Evolutionary conservation across 2,797 vertebrate genomes (phyloP), one percentile per base, ranked within the genome.

Genomic region (Pipistrellus nathusii): DNA sequence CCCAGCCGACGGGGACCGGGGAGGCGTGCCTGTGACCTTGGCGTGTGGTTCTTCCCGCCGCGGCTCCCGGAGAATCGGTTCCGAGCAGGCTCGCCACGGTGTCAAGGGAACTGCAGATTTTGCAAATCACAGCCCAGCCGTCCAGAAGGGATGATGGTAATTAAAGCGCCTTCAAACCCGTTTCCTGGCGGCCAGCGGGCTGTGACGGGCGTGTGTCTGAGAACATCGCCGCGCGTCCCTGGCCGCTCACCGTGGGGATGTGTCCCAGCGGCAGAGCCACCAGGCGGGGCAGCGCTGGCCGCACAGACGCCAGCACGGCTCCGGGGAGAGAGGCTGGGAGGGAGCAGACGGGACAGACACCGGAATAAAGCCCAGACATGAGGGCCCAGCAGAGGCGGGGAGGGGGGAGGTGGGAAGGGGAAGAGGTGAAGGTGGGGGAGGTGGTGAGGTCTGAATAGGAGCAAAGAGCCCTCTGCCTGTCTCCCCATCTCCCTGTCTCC

Each of bases 191-290:
- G 51, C 73, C 95, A 96, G 95, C 90, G 95, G 88, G 88, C 94
- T 73, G 68, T 96, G 94, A 88, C 95, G 53, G 75, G 96, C 96
- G 92, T 48, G 76, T 85, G 93, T 90, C 94, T 95, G 44, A 44
- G 44, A 44, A 44, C 44, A 44, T 44, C 44, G 44, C 44, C 10
- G 44, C 44, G 8, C 44, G 0, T 44, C 44, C 44, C 44, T 1
- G 44, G 44, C 44, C 2, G 44, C 44, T 44, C 44, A 44, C 44
- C 44, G 44, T 44, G 44, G 11, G 44, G 48, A 27, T 94, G 77
- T 86, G 82, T 95, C 89, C 71, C 48, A 38, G 12, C 12, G 44
- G 12, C 12, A 68, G 95, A 94, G 90, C 76, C n/a, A 14, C 46
- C 46, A 13, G 46, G 11, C 13, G 46, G 46, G 13, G 46, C 46